A percentile compares a stretch with the other conserved stretches of the same genome.
Evolutionary conservation across 1,140 invertebrate species (phyloP).

Genomic region (Tetramorium parvispinum): DNA sequence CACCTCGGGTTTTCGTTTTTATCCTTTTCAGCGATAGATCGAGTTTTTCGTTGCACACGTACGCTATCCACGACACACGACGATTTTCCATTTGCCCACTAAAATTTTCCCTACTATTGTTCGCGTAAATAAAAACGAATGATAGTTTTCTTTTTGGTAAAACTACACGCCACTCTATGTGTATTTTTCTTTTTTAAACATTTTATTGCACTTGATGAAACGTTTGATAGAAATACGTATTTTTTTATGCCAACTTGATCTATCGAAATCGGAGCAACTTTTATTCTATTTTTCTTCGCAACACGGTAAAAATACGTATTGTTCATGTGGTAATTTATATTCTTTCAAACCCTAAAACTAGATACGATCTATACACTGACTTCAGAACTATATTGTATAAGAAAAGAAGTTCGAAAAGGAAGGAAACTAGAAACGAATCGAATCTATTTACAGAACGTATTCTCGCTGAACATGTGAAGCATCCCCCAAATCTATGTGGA

Average conservation of each 20-base stretch:
- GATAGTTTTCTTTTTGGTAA: background rate
- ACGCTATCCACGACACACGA: background rate
- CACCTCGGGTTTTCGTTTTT: constrained; percentile 7
- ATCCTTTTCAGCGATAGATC: constrained; percentile 20
- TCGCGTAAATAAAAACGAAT: constrained; percentile 1
- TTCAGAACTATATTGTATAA: background rate
- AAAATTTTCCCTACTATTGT: background rate
- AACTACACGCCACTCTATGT: background rate
- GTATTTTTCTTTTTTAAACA: background rate
- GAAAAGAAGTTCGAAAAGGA: no score
- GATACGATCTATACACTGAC: background rate
- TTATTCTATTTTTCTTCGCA: constrained; percentile 5
- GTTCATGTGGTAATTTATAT: background rate
- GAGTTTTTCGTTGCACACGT: background rate
- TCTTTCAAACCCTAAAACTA: background rate
- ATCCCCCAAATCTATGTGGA: constrained; percentile 1
- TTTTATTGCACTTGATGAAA: constrained; percentile 14
- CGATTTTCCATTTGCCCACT: constrained; percentile 7
- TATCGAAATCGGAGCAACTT: background rate
- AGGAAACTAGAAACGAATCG: background rate
- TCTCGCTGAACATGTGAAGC: background rate
- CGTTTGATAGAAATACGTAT: background rate
- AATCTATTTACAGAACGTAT: background rate
- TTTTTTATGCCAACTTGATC: background rate
- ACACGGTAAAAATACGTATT: background rate